Percentiles rank a stretch among this genome's conserved stretches.
Conservation (phyloP, 2,113 vertebrate genomes). For the Cephalopholis sonnerati region DNA sequence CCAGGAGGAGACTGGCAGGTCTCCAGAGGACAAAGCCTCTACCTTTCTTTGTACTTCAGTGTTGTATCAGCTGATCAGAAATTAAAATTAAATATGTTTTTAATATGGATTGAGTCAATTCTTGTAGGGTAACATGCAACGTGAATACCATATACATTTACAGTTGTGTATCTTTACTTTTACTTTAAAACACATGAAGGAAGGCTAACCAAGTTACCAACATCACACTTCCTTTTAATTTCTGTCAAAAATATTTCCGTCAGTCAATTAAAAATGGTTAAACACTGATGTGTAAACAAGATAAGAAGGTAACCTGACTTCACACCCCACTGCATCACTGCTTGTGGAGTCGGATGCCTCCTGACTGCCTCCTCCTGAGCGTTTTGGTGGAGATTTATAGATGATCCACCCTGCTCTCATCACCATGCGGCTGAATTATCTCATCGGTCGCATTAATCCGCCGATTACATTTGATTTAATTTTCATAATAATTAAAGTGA, state of each 20-base stretch:
- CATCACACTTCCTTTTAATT: background rate
- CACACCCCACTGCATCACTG: slow-evolving; percentile 19
- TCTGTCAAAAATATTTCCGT: slow-evolving; percentile 5
- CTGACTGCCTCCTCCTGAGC: slow-evolving; percentile 61
- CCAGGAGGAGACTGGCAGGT: background rate
- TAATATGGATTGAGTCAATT: background rate
- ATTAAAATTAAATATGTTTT: background rate
- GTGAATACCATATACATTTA: background rate
- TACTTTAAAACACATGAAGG: background rate
- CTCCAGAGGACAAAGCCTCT: background rate
- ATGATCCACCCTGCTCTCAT: slow-evolving; percentile 75
- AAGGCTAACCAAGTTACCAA: background rate
- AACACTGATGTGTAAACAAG: slow-evolving; percentile 41
- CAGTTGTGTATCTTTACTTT: background rate
- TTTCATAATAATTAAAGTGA: slow-evolving; percentile 88
- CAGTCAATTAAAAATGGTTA: slow-evolving; percentile 1
- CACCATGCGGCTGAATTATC: slow-evolving; percentile 81
- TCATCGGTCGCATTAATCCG: slow-evolving; percentile 84
- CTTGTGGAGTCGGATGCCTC: slow-evolving; percentile 36
- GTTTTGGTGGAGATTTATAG: slow-evolving; percentile 82
- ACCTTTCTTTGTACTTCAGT: background rate
- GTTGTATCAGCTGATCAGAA: background rate
- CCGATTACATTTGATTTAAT: slow-evolving; percentile 87
- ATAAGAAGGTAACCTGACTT: slow-evolving; percentile 50
- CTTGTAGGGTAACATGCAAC: too few species aligned